These are phyloP conservation scores for Xiphorhynchus elegans DNA, from an alignment of 2,113 vertebrate genomes.

Conservation along the genomic window DNA sequence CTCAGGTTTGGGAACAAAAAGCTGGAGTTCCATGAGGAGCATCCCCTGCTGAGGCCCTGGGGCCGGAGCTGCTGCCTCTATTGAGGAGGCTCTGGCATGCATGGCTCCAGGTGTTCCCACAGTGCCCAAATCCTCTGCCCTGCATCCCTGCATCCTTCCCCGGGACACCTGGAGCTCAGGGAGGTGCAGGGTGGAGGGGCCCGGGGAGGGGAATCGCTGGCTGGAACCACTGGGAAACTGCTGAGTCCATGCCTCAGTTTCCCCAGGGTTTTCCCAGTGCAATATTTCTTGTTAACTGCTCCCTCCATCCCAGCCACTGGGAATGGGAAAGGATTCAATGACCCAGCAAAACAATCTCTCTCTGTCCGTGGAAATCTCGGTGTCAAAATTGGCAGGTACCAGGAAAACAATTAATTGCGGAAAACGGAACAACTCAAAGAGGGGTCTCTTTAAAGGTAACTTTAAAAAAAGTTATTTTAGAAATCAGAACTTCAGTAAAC, in stretches of 20 bases:
- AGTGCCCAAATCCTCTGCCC: not conserved
- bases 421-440: not conserved
- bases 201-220: accelerated
- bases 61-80: not conserved
- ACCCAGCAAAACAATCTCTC: not conserved
- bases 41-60: slow-evolving; percentile 55
- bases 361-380: not conserved
- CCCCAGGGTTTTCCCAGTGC: not conserved
- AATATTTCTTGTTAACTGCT: not conserved
- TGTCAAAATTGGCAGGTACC: not conserved
- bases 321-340: not conserved
- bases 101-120: slow-evolving; percentile 49
- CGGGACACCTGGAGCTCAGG: not conserved
- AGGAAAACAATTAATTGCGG: not conserved
- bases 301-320: not conserved
- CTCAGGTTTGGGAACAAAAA: slow-evolving; percentile 55
- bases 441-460: not conserved
- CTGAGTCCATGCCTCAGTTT: not conserved
- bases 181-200: not conserved
- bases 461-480: not conserved
- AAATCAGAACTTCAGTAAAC: not conserved
- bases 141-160: not conserved
- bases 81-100: slow-evolving; percentile 41
- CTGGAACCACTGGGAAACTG: not conserved
- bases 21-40: not conserved